These are phyloP conservation scores for Leptarthrus brevirostris DNA, from an alignment of 2,888 invertebrate species.

Conservation along the genomic window DNA sequence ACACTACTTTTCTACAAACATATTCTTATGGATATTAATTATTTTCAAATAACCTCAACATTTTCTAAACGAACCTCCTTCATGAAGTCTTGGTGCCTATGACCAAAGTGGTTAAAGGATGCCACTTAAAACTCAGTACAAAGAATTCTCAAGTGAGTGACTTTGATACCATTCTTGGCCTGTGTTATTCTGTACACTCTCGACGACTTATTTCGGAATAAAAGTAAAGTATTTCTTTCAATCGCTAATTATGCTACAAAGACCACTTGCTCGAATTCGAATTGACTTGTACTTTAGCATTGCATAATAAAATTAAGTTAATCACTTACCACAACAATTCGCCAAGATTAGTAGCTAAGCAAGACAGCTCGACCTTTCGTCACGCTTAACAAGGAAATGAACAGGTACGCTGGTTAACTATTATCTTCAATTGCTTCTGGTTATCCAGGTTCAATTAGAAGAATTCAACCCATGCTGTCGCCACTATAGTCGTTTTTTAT, in stretches of 20 bases:
- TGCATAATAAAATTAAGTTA: background rate
- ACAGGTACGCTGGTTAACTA: conserved; percentile 1
- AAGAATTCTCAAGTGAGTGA: background rate
- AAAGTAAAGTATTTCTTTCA: too few species aligned
- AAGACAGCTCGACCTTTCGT: conserved; percentile 12
- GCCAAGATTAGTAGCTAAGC: background rate
- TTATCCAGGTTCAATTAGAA: conserved; percentile 20
- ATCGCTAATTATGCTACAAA: too few species aligned
- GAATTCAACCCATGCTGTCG: background rate
- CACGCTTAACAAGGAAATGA: conserved; percentile 38
- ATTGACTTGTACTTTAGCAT: background rate
- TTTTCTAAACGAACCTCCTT: background rate
- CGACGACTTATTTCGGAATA: too few species aligned
- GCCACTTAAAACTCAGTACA: conserved; percentile 16
- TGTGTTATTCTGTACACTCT: too few species aligned
- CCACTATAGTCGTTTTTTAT: background rate
- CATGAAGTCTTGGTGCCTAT: conserved; percentile 6
- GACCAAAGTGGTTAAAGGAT: background rate
- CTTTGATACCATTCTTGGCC: background rate
- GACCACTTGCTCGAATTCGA: too few species aligned
- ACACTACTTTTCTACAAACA: background rate
- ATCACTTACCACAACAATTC: background rate
- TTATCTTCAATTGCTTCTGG: conserved; percentile 15
- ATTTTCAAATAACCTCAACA: conserved; percentile 17
- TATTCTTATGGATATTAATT: background rate